A percentile compares a stretch with the other conserved stretches of the same genome.
phyloP scores from a whole-genome alignment of 2,113 vertebrate genomes.

The Mixornis gularis region DNA sequence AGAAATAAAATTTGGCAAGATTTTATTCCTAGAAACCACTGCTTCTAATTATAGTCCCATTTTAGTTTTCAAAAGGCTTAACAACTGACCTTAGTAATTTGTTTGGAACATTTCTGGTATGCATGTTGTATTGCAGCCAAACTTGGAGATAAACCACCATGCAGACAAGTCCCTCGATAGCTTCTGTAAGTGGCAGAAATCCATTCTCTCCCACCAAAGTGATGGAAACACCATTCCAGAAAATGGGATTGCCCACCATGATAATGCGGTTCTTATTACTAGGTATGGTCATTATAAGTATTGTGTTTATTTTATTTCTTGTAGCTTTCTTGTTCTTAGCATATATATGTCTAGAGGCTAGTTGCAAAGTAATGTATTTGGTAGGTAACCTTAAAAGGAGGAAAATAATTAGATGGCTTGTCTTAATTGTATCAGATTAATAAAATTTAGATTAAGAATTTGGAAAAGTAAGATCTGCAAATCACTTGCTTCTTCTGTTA shows the following conservation, averaged over 20 bases:
- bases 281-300: conserved; percentile 84
- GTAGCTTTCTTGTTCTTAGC: conserved; percentile 57
- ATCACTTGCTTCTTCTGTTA: background rate
- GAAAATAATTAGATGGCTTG: conserved; percentile 20
- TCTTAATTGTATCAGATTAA: conserved; percentile 5
- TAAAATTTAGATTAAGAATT: conserved; percentile 4
- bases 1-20: conserved; percentile 74
- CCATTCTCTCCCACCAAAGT: conserved; percentile 94
- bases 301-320: conserved; percentile 70
- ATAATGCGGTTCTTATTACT: conserved; percentile 98
- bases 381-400: background rate
- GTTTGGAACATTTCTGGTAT: conserved; percentile 82
- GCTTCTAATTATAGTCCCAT: conserved; percentile 79
- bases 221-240: conserved; percentile 98
- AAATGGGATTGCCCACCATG: conserved; percentile 98
- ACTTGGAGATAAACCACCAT: conserved; percentile 99
- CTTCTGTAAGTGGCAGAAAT: conserved; percentile 99
- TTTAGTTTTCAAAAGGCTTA: conserved; percentile 80
- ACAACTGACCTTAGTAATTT: conserved; percentile 82
- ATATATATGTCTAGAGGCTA: background rate
- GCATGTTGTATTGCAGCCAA: conserved; percentile 88
- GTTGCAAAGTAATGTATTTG: conserved; percentile 4
- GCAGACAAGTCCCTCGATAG: conserved; percentile 99
- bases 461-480: background rate
- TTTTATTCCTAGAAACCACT: conserved; percentile 79